Percentiles rank a stretch among this genome's conserved stretches.
These are phyloP conservation scores for Prunella himalayana DNA, from an alignment of 2,113 vertebrate species.

Conservation along the genomic window DNA sequence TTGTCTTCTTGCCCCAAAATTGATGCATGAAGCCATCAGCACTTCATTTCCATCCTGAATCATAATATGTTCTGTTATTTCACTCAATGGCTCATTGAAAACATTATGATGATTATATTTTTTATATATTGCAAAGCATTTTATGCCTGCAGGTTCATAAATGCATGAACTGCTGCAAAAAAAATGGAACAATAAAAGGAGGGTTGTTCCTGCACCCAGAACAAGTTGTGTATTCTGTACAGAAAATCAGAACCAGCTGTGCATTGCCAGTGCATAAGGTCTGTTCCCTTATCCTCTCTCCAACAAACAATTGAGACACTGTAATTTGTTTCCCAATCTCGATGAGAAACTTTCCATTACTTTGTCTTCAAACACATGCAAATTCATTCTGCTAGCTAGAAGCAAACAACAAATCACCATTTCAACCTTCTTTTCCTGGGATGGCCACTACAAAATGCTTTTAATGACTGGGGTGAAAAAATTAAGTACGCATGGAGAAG, in stretches of 20 bases:
- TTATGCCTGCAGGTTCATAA: slow-evolving; percentile 18
- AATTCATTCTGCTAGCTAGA: slow-evolving; percentile 60
- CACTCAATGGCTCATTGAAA: not conserved
- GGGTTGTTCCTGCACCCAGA: not conserved
- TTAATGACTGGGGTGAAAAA: slow-evolving; percentile 60
- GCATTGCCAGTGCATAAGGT: not conserved
- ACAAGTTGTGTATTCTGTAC: slow-evolving; percentile 5
- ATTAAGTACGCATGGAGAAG: slow-evolving; percentile 59
- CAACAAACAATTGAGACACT: slow-evolving; percentile 19
- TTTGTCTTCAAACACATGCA: slow-evolving; percentile 67
- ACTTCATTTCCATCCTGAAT: slow-evolving; percentile 38
- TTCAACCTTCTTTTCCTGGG: slow-evolving; percentile 54
- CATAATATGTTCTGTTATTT: slow-evolving; percentile 25
- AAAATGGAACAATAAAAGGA: not conserved
- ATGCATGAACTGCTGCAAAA: slow-evolving; percentile 14
- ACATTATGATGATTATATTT: too few species aligned
- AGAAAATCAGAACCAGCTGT: slow-evolving; percentile 4
- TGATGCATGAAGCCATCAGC: not conserved
- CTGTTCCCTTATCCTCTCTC: slow-evolving; percentile 44
- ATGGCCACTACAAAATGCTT: slow-evolving; percentile 53
- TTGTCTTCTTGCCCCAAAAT: not conserved
- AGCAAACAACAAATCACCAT: slow-evolving; percentile 48
- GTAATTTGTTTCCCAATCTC: slow-evolving; percentile 34
- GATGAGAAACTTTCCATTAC: slow-evolving; percentile 45
- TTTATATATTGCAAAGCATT: not conserved